Conservation (phyloP, 2,888 invertebrate species). For the Ormyrus labotus region DNA sequence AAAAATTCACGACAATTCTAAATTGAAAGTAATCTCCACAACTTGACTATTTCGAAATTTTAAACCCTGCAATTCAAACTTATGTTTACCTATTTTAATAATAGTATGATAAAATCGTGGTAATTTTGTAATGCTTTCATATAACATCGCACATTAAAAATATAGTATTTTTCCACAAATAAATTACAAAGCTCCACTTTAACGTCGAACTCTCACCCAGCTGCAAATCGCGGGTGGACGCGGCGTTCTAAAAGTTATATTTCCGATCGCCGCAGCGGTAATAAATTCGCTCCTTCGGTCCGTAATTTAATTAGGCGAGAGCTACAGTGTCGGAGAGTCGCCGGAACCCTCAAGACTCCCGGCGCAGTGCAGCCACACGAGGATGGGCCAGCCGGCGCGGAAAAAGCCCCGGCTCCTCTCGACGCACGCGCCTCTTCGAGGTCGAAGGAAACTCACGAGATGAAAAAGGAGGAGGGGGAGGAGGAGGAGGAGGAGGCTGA, state of each 20-base stretch:
- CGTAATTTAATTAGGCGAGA: slow-evolving; percentile 47
- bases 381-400: background rate
- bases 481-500: slow-evolving; percentile 50
- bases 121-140: background rate
- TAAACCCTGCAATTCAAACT: too few relatives aligned
- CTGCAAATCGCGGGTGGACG: background rate
- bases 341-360: slow-evolving; percentile 11
- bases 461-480: slow-evolving; percentile 53
- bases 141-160: too few relatives aligned
- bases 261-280: slow-evolving; percentile 27
- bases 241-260: slow-evolving; percentile 32
- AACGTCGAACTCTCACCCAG: too few relatives aligned
- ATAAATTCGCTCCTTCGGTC: slow-evolving; percentile 32
- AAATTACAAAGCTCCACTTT: too few relatives aligned
- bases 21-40: too few relatives aligned
- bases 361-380: background rate
- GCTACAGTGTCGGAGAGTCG: slow-evolving; percentile 17
- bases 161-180: too few relatives aligned
- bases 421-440: slow-evolving; percentile 28
- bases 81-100: too few relatives aligned
- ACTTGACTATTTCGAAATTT: too few relatives aligned
- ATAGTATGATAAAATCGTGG: background rate
- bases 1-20: too few relatives aligned
- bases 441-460: slow-evolving; percentile 30
- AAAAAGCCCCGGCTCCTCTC: background rate